Evolutionary conservation across 2,888 invertebrate species (phyloP), one percentile per base, ranked within the genome.

Genomic region (Marronus borbonicus): DNA sequence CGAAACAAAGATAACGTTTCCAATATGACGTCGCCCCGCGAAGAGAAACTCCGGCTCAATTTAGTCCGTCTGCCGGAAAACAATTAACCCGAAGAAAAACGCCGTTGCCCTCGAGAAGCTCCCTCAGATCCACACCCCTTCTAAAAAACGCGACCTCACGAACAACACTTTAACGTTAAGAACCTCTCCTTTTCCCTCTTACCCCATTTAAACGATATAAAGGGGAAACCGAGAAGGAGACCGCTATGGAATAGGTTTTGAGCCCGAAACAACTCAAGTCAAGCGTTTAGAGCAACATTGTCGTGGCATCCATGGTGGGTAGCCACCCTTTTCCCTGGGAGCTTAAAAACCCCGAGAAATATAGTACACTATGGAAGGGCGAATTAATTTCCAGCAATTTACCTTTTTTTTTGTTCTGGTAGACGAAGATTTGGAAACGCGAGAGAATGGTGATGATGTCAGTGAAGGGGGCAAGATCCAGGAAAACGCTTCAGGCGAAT

Each of bases 311-410:
- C n/a, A 20, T 58, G 55, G 55, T 24, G 17, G 20, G 31, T 36
- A 36, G 31, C 31, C 4, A 24, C 3, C 20, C 49, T 14, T 28
- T 50, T 10, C 24, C 14, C 12, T 31, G 10, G 14, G 31, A 62
- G 14, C 12, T 62, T 28, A 62, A 24, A 28, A 24, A 12, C 12
- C 62, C 7, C 8, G 62, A 31, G 24, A 8, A 24, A 31, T 7
- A 28, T 2, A 20, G 31, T 36, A 36, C 31, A 36, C 10, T 17
- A 12, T 3, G 28, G 50, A 50, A 28, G 28, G 20, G 39, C 44
- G 72, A 76, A 72, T 72, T 77, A 77, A 77, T 77, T 77, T 70
- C 52, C 50, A 65, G 77, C 77, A 64, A 72, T 77, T 72, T 72
- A 50, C 77, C 72, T 77, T 77, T 77, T 72, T 72, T 72, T 52